Conservation (phyloP, 2,797 vertebrate genomes). For the Poecilia picta region DNA sequence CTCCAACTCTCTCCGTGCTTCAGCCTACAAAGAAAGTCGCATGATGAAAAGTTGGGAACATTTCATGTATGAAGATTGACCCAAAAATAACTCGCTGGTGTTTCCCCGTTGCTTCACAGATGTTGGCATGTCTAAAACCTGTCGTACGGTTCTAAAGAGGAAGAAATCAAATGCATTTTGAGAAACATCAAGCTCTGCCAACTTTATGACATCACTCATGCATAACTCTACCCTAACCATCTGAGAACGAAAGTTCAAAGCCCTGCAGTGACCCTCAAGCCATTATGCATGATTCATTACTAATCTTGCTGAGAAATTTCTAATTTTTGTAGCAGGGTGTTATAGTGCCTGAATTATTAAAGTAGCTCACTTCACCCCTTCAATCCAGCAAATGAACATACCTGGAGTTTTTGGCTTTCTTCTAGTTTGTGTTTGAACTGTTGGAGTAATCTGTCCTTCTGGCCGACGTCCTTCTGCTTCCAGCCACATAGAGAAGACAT, state of each 20-base stretch:
- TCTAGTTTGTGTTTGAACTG: constrained; percentile 92
- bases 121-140: neutral
- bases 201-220: neutral
- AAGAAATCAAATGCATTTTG: neutral
- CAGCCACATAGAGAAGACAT: constrained; percentile 11
- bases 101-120: neutral
- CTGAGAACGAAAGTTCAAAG: neutral
- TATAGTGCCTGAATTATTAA: neutral
- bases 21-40: constrained; percentile 75
- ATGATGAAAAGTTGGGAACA: neutral
- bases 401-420: constrained; percentile 89
- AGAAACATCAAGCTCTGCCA: neutral
- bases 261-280: neutral
- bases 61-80: neutral
- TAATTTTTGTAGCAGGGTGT: too few species aligned
- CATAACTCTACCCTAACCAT: neutral
- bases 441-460: constrained; percentile 91
- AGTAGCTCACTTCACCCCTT: neutral
- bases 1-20: constrained; percentile 87
- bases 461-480: constrained; percentile 89
- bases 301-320: too few species aligned
- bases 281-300: too few species aligned
- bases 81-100: neutral
- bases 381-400: neutral
- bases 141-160: neutral